A percentile compares a stretch with the other conserved stretches of the same genome.
Evolutionary conservation across 2,113 vertebrate species (phyloP).

Genomic region (Struthidea cinerea): DNA sequence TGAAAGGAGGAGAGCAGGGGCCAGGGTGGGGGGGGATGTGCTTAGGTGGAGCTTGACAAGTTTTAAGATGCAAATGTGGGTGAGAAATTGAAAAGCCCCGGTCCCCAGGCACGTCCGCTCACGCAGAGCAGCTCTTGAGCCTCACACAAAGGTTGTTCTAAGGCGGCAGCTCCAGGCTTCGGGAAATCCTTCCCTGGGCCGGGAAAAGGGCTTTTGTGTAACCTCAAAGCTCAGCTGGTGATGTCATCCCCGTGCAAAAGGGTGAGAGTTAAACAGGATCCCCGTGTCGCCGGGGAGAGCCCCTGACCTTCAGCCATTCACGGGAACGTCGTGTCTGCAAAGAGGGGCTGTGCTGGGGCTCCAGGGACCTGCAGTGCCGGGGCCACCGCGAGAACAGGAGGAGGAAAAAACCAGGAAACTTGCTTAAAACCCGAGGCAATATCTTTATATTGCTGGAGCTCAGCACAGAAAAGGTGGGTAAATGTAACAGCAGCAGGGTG

Average conservation of each 20-base stretch:
- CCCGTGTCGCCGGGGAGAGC: not conserved
- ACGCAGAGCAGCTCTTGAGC: not conserved
- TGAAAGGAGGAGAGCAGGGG: not conserved
- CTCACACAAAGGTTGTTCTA: conserved; percentile 35
- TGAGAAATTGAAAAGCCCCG: conserved; percentile 29
- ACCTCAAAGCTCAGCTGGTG: conserved; percentile 37
- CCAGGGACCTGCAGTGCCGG: not conserved
- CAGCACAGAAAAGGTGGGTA: not conserved
- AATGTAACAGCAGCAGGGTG: not conserved
- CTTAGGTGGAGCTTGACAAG: not conserved
- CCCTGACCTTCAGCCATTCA: conserved; percentile 1
- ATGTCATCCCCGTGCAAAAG: conserved; percentile 9
- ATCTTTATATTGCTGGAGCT: not conserved
- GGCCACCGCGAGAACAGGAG: not conserved
- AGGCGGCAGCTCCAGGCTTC: conserved; percentile 6
- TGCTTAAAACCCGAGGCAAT: not conserved
- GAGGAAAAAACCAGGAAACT: not conserved
- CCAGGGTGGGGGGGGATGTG: not conserved
- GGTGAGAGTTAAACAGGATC: conserved; percentile 24
- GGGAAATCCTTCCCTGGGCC: conserved; percentile 24
- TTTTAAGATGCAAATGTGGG: conserved; percentile 65
- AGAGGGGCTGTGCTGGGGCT: not conserved
- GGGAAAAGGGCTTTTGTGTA: conserved; percentile 53
- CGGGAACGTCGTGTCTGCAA: not conserved
- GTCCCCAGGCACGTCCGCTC: conserved; percentile 23